Base-by-base conservation (phyloP, 2,888 invertebrate species). In the Lochmaea capreae region DNA sequence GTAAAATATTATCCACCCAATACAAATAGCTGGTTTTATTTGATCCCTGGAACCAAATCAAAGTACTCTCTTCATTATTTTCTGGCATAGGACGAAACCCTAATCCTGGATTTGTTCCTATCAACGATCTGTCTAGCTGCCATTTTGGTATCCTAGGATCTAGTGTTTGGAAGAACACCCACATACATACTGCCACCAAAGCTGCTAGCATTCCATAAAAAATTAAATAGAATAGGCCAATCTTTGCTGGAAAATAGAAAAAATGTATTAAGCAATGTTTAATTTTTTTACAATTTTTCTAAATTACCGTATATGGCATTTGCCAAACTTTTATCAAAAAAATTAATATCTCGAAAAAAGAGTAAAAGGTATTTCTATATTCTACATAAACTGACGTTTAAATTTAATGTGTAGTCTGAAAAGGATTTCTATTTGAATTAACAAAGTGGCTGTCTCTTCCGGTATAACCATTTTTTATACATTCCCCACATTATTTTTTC, bases 71-170 rank as follows among this genome's bases (percentile, higher is more conserved):
- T 59, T 96, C 94, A 85, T 97, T 96, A 54, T 91, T 91, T 71
- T 91, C 90, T 9, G 98, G 96, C 90, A 95, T 92, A 9, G 99
- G 99, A 78, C 98, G 91, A 88, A 97, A 99, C 76, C 98, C 98
- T 71, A 99, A 90, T 68, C 98, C 98, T 79, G 99, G 99, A 90
- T 97, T 98, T 80, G 94, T 94, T 83, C 98, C 98, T 83, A 98
- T 97, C 81, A 97, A 91, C 75, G 97, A 97, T 73, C 91, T 87
- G 46, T 94, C 93, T 76, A 96, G 89, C 85, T 93, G 94, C 95
- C 96, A 98, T 87, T 93, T 95, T 10, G 98, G 98, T 84, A 93
- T 92, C 81, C 95, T 91, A n/a, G 94, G 92, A 87, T 97, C 96
- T 83, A 98, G 88, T 0, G 97, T 96, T 87, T 95, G 95, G 80